Percentiles rank a stretch among this genome's conserved stretches.
Conservation (phyloP, 2,797 vertebrate species). For the Cyprinella venusta region DNA sequence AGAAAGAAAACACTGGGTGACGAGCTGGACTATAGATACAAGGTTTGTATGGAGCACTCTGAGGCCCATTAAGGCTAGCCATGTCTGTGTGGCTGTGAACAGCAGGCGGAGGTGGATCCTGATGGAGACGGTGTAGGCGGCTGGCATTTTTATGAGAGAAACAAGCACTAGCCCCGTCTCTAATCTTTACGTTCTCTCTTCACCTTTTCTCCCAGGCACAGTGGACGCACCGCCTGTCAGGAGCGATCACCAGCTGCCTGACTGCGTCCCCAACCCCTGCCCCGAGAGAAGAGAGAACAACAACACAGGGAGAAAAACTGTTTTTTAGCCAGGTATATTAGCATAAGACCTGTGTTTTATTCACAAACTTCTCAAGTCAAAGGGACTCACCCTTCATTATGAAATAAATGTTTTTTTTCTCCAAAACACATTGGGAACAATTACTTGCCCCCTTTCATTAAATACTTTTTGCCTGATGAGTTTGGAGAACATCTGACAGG, state of each 20-base stretch:
- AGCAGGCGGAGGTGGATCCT: slow-evolving; percentile 6
- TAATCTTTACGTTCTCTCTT: slow-evolving; percentile 57
- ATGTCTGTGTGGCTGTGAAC: slow-evolving; percentile 26
- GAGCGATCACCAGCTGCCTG: slow-evolving; percentile 51
- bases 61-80: slow-evolving; percentile 23
- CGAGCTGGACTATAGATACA: neutral
- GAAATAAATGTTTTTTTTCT: too few species aligned
- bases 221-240: slow-evolving; percentile 53
- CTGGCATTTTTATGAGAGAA: slow-evolving; percentile 54
- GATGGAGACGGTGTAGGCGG: slow-evolving; percentile 44
- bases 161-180: slow-evolving; percentile 29
- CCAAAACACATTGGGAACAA: too few species aligned
- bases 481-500: too few species aligned
- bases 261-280: slow-evolving; percentile 35
- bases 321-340: neutral
- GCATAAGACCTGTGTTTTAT: neutral
- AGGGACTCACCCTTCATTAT: too few species aligned
- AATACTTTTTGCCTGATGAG: too few species aligned
- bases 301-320: neutral
- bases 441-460: too few species aligned
- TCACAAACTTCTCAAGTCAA: too few species aligned
- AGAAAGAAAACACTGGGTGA: neutral
- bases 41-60: slow-evolving; percentile 42
- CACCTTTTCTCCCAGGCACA: slow-evolving; percentile 58
- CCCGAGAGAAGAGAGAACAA: slow-evolving; percentile 17